Evolutionary conservation across 2,113 vertebrate species (phyloP), one percentile per base, ranked within the genome.

Genomic region (Osmerus eperlanus): DNA sequence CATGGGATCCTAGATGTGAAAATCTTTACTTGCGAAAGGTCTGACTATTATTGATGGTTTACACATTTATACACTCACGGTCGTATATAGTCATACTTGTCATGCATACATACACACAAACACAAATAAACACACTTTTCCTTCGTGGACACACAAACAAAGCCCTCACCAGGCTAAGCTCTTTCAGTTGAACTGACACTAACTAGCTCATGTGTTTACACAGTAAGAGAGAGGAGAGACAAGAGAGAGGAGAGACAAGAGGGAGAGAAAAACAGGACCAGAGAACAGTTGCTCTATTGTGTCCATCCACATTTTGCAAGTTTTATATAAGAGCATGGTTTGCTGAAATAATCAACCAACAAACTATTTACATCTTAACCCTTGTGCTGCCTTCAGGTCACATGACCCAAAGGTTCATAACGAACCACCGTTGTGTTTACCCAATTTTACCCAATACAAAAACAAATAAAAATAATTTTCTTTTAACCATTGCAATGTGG

Each of bases 281-380:
- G 67, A 74, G 79, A 87, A 88, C 82, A 89, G 74, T 77, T 15
- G 65, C 54, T 18, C 71, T 70, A 77, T 81, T 89, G 81, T 88
- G 71, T 77, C 60, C 73, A 61, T 71, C 72, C 71, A 70, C 75
- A 81, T 76, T 53, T 63, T 72, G 78, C 77, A 78, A 71, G 71
- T 51, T 87, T 86, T 79, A 80, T 69, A 75, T 76, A 32, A 78
- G 67, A 75, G 74, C 73, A 80, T 78, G 76, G 65, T 86, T 87
- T 29, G 75, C 78, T 81, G 70, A 36, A 52, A 86, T 83, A 79
- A 83, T 76, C n/a, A 75, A 75, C 51, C 79, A 86, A 77, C 72
- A 80, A 83, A 67, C 65, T 62, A 73, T 77, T 78, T 56, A 68
- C 65, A 77, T 71, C 75, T 77, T 18, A 85, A n/a, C n/a, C n/a